Conservation (phyloP, 1,140 invertebrate genomes). For the Helicoverpa armigera region DNA sequence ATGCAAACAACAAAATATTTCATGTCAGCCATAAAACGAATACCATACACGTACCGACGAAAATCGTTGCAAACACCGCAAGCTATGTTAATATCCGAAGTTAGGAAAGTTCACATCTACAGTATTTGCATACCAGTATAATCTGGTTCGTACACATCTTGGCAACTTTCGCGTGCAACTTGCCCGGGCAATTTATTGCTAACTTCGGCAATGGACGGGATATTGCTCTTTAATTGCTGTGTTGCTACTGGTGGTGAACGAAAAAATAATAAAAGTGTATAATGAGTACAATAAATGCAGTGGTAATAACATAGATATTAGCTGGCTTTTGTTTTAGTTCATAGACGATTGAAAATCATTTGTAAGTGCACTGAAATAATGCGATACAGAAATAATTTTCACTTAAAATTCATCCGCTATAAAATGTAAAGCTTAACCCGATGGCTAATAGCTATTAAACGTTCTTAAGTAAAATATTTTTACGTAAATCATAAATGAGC, state of each 20-base stretch:
- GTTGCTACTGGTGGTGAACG: background rate
- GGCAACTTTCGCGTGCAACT: conserved; percentile 25
- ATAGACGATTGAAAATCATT: no score
- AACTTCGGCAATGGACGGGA: background rate
- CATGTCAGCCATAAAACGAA: conserved; percentile 17
- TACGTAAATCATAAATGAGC: no score
- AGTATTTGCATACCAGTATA: conserved; percentile 37
- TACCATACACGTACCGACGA: conserved; percentile 8
- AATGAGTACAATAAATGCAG: background rate
- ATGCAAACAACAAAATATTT: background rate
- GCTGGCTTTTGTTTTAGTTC: no score
- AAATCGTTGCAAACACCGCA: conserved; percentile 16
- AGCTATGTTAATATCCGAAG: conserved; percentile 38
- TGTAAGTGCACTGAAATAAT: no score
- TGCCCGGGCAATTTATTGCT: conserved; percentile 31
- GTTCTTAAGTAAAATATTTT: no score
- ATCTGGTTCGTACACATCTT: conserved; percentile 40
- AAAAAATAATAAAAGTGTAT: background rate
- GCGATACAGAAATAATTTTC: no score
- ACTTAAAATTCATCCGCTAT: no score
- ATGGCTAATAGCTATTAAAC: no score
- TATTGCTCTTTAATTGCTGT: conserved; percentile 36
- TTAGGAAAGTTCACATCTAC: conserved; percentile 35
- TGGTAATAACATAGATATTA: background rate
- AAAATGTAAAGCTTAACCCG: no score